phyloP scores from a whole-genome alignment of 2,888 invertebrate genomes.

The Sicus ferrugineus region DNA sequence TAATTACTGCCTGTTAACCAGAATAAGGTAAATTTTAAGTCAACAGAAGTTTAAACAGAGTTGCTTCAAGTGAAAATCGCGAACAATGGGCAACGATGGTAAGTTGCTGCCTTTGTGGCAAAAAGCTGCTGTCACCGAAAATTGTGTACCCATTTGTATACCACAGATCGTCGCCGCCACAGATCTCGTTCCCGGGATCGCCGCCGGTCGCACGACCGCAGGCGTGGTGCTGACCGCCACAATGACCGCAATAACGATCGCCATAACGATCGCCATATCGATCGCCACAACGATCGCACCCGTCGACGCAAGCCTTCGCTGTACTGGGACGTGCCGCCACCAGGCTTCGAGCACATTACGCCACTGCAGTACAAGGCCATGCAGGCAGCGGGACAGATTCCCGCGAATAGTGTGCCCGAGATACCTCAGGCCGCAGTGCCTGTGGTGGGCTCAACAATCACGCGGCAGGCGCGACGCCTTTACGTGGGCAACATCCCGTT shows the following conservation, averaged over 20 bases:
- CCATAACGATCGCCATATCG: slow-evolving; percentile 42
- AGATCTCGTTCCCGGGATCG: slow-evolving; percentile 63
- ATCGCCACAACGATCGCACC: slow-evolving; percentile 63
- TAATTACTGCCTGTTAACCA: too few species aligned
- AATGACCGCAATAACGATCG: slow-evolving; percentile 43
- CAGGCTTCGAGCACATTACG: slow-evolving; percentile 97
- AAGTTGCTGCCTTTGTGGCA: slow-evolving; percentile 28
- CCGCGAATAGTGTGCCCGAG: slow-evolving; percentile 89
- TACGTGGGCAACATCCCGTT: slow-evolving; percentile 99
- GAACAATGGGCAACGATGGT: slow-evolving; percentile 48
- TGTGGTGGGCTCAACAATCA: slow-evolving; percentile 95
- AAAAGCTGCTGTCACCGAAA: too few species aligned
- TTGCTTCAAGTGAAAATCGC: too few species aligned
- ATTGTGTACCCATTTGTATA: slow-evolving; percentile 2
- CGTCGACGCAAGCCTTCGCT: slow-evolving; percentile 88
- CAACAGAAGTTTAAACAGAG: too few species aligned
- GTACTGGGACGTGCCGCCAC: slow-evolving; percentile 98
- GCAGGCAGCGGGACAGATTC: slow-evolving; percentile 94
- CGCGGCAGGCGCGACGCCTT: slow-evolving; percentile 88
- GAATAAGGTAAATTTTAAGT: too few species aligned
- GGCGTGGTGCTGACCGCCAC: slow-evolving; percentile 40
- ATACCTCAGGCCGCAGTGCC: slow-evolving; percentile 96
- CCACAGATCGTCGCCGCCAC: slow-evolving; percentile 48
- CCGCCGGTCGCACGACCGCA: slow-evolving; percentile 62
- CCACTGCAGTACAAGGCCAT: slow-evolving; percentile 91